Evolutionary conservation across 2,797 vertebrate genomes (phyloP), one percentile per base, ranked within the genome.

Genomic region (Nannoperca australis): DNA sequence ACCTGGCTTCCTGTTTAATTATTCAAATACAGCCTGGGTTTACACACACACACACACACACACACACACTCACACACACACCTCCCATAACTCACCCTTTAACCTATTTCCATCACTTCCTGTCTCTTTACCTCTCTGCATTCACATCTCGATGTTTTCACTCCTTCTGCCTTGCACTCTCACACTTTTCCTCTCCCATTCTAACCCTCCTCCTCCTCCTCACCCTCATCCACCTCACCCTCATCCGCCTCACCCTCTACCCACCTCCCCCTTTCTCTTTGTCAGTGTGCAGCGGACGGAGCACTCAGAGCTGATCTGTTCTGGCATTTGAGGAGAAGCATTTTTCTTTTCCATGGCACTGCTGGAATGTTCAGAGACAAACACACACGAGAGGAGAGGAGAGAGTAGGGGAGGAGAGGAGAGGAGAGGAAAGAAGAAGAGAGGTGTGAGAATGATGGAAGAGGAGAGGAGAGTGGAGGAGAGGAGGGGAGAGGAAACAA

Each of bases 321-420:
- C 83, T 95, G 94, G 93, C 93, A 76, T 95, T 90, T 92, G 87
- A 92, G 87, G 86, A 90, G 84, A 88, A 89, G 87, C 86, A 78
- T 89, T 92, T 91, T 91, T 82, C 71, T 87, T 87, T 85, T 89
- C 81, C 83, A 62, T 88, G 81, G 85, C 86, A 84, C 80, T 82
- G 88, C 84, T 79, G 83, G 81, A 89, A 93, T 89, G 91, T 86
- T 76, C 81, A 87, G 70, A 83, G 67, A 85, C 84, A 86, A 79
- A 90, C 83, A 79, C 56, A 79, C 30, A 69, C 1, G 38, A 56
- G 38, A 55, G 45, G 60, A 38, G 50, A 27, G 55, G 27, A 24
- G 24, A 55, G 38, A 24, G 11, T 51, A 53, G 44, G 7, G 17
- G 42, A 62, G 50, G 13, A 44, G 61, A 49, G 14, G 67, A 50